These are phyloP conservation scores for Spinibarbus caldwelli DNA, from an alignment of 2,797 vertebrate species.

Conservation along the genomic window DNA sequence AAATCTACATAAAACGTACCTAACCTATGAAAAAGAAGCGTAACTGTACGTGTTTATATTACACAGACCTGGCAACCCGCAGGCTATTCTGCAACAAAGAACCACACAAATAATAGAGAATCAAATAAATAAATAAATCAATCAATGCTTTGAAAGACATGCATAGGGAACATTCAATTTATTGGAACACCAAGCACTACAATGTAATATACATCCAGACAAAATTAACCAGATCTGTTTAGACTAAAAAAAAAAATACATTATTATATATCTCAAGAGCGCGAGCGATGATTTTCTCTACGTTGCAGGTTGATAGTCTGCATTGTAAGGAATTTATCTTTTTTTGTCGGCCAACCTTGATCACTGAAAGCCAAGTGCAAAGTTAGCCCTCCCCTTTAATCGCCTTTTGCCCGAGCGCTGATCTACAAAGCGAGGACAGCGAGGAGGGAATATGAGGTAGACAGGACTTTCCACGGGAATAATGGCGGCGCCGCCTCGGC, in stretches of 20 bases:
- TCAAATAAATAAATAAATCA: background rate
- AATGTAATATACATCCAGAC: too few relatives aligned
- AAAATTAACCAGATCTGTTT: background rate
- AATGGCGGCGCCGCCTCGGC: conserved; percentile 88
- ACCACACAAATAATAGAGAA: too few relatives aligned
- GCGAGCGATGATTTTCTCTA: background rate
- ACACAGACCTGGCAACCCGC: background rate
- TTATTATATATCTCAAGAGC: background rate
- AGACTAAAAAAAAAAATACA: background rate
- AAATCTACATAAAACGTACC: background rate
- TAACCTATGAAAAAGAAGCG: background rate
- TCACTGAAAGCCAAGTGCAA: conserved; percentile 35
- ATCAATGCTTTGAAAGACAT: background rate
- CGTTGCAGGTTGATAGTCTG: background rate
- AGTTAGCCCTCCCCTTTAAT: conserved; percentile 66
- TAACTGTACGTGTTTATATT: background rate
- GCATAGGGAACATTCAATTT: background rate
- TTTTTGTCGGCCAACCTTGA: conserved; percentile 58
- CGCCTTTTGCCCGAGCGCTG: conserved; percentile 61
- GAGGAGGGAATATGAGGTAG: conserved; percentile 69
- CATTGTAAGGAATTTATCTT: background rate
- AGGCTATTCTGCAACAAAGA: background rate
- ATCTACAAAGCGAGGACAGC: conserved; percentile 60
- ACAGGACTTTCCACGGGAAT: conserved; percentile 72
- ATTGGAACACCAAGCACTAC: background rate